Percentiles rank a stretch among this genome's conserved stretches.
phyloP scores from a whole-genome alignment of 2,797 vertebrate species.

The Rhabdomys pumilio region DNA sequence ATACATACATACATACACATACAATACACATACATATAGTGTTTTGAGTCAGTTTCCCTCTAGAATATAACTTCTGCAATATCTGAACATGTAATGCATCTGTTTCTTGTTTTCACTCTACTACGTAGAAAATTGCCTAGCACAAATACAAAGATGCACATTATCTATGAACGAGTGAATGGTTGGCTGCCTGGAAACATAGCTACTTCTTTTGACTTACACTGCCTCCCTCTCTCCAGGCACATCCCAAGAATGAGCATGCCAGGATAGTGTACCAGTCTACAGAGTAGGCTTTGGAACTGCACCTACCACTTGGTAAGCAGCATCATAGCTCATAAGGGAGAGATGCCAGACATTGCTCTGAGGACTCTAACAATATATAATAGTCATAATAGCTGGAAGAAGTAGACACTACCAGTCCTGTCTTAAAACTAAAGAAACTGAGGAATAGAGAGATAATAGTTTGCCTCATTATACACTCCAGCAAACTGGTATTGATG shows the following conservation, averaged over 20 bases:
- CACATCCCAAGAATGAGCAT: constrained; percentile 21
- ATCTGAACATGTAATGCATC: neutral
- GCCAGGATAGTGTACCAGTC: constrained; percentile 21
- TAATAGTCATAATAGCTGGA: constrained; percentile 17
- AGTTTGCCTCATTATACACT: neutral
- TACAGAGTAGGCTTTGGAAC: constrained; percentile 24
- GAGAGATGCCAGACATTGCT: neutral
- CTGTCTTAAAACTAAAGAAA: constrained; percentile 63
- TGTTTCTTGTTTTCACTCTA: constrained; percentile 49
- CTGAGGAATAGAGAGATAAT: neutral
- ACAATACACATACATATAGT: neutral
- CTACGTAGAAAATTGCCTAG: constrained; percentile 45
- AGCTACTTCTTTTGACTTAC: constrained; percentile 11
- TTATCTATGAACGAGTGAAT: constrained; percentile 62
- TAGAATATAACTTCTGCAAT: constrained; percentile 35
- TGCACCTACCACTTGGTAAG: constrained; percentile 5
- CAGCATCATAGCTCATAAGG: neutral
- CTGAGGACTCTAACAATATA: neutral
- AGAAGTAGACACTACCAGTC: constrained; percentile 5
- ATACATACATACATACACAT: neutral
- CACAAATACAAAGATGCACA: constrained; percentile 21
- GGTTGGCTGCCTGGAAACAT: constrained; percentile 26
- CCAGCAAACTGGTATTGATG: constrained; percentile 46
- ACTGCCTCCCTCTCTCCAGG: neutral
- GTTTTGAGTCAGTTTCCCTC: neutral